Evolutionary conservation across 2,797 vertebrate genomes (phyloP), one percentile per base, ranked within the genome.

Genomic region (Danio aesculapii): DNA sequence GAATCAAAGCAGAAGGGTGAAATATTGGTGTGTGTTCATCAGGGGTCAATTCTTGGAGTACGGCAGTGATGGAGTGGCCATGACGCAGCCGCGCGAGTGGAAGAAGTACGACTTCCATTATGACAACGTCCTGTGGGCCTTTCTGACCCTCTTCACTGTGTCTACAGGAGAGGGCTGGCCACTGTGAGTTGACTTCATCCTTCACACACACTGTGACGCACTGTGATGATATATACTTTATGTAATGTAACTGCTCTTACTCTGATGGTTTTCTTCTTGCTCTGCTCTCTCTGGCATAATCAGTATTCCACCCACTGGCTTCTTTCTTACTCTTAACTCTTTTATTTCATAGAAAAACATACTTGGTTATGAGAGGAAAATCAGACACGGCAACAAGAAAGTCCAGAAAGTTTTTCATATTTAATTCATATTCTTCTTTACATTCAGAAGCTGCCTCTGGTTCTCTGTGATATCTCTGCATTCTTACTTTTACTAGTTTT

Each of bases 131-230:
- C 95, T 99, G 50, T 99, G 98, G 98, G 98, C 98, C 50, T 95
- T 99, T 88, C 93, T 99, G 49, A 99, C 98, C 0, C 95, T 99
- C 39, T 99, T 99, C 93, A 99, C 97, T 0, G 98, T 99, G 81
- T 99, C 98, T 83, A 99, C 98, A 0, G 98, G 98, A n/a, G 98
- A 99, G 85, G 98, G 98, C 16, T 99, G 98, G 98, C 98, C 98
- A 16, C 90, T 95, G 98, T 99, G 91, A 97, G 98, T 97, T 8
- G 50, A 16, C 12, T 57, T 46, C 5, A 30, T 30, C 30, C 3
- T 1, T 69, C 13, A 61, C 41, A 64, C 17, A 66, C 17, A 39
- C 52, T n/a, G n/a, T n/a, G n/a, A n/a, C n/a, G n/a, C 19, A 46
- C 8, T 1, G 55, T 17, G 6, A 17, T 57, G 12, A 64, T 0